Evolutionary conservation across 2,888 invertebrate genomes (phyloP).

Genomic region (Pristionchus japonicus): DNA sequence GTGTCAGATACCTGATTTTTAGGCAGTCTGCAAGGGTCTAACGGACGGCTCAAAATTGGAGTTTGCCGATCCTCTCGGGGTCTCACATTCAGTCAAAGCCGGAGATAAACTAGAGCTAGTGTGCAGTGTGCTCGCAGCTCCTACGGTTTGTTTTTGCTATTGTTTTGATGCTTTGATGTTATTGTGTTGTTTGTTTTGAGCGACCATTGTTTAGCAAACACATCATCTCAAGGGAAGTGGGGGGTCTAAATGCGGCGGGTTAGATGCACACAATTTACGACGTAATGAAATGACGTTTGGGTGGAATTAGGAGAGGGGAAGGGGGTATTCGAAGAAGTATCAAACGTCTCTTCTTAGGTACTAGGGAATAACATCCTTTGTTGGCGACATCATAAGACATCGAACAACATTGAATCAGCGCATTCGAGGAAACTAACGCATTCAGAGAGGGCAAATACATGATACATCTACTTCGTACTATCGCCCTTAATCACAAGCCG

Average conservation of each 20-base stretch:
- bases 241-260: background rate
- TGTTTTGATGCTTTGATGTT: background rate
- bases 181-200: background rate
- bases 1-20: background rate
- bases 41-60: background rate
- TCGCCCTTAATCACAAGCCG: background rate
- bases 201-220: background rate
- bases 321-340: background rate
- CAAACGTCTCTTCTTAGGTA: background rate
- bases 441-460: no score
- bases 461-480: no score
- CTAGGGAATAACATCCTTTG: background rate
- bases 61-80: background rate
- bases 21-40: slow-evolving; percentile 17
- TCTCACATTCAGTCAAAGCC: background rate
- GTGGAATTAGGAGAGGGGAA: background rate
- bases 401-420: background rate
- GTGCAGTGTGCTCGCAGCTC: slow-evolving; percentile 6
- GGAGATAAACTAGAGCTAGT: background rate
- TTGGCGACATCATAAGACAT: background rate
- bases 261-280: background rate
- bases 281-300: background rate
- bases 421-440: background rate
- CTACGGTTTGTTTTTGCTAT: background rate
- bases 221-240: background rate